Conservation (phyloP, 2,113 vertebrate species). For the Grallaria varia region DNA sequence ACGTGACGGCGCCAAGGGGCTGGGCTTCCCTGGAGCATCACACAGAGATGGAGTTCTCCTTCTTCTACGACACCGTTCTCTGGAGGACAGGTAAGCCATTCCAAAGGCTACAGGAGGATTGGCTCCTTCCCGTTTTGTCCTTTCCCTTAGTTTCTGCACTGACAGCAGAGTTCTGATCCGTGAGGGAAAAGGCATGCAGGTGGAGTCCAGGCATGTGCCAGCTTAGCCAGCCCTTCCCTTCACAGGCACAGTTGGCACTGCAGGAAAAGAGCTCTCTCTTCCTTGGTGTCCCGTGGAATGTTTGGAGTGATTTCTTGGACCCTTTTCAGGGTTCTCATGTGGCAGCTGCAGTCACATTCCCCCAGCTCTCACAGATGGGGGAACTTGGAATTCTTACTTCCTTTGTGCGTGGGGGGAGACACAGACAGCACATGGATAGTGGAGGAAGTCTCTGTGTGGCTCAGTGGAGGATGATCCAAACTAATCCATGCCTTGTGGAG, state of each 20-base stretch:
- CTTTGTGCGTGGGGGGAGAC: background rate
- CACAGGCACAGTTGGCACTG: background rate
- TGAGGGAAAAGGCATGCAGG: background rate
- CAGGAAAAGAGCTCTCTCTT: background rate
- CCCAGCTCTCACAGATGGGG: background rate
- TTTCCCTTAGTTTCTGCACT: background rate
- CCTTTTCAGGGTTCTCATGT: background rate
- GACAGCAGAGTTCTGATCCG: background rate
- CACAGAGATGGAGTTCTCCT: conserved; percentile 99
- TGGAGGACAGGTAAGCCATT: conserved; percentile 87
- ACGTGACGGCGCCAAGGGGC: conserved; percentile 91
- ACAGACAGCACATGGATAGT: rapidly evolving
- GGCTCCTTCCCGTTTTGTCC: background rate
- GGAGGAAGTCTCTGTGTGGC: rapidly evolving
- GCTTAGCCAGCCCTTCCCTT: background rate
- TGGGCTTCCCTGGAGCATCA: conserved; percentile 98
- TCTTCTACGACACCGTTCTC: conserved; percentile 97
- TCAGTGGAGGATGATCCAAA: background rate
- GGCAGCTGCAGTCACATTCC: background rate
- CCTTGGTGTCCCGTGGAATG: background rate
- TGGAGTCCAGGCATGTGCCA: background rate
- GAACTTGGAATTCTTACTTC: rapidly evolving
- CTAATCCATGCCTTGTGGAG: background rate
- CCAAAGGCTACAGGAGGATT: rapidly evolving
- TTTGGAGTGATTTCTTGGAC: background rate